Conservation (phyloP, 2,797 vertebrate species). For the Melopsittacus undulatus region DNA sequence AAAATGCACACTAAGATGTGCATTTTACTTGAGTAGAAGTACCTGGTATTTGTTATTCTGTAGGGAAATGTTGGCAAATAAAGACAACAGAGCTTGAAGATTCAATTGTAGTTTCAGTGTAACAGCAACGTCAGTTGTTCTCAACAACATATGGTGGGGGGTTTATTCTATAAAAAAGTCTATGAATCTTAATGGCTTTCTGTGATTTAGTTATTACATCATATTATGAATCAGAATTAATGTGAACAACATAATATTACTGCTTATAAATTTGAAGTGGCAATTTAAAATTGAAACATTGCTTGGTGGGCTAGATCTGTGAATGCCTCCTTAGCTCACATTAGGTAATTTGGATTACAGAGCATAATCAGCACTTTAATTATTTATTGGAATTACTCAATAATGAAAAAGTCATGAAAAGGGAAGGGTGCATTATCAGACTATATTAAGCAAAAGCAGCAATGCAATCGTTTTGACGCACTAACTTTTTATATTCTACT, state of each 20-base stretch:
- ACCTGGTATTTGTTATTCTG: not conserved
- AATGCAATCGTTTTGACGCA: not conserved
- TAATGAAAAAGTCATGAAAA: not conserved
- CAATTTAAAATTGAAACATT: constrained; percentile 8
- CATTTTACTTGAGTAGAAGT: not conserved
- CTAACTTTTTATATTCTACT: constrained; percentile 12
- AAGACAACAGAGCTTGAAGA: not conserved
- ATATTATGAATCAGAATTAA: constrained; percentile 67
- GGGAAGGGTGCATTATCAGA: not conserved
- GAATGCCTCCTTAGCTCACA: not conserved
- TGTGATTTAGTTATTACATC: constrained; percentile 59
- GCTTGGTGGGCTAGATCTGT: not conserved
- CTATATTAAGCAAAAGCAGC: not conserved
- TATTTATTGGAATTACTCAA: not conserved
- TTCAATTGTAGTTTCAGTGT: not conserved
- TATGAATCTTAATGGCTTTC: constrained; percentile 53
- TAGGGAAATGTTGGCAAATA: not conserved
- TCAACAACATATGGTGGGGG: constrained; percentile 6
- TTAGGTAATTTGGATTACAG: not conserved
- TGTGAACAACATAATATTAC: constrained; percentile 64
- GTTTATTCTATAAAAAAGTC: constrained; percentile 48
- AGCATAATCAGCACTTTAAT: not conserved
- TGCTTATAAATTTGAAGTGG: constrained; percentile 23
- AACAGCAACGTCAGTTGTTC: constrained; percentile 13
- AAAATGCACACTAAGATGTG: not conserved